Evolutionary conservation across 2,888 invertebrate species (phyloP).

Genomic region (Proisotoma minuta): DNA sequence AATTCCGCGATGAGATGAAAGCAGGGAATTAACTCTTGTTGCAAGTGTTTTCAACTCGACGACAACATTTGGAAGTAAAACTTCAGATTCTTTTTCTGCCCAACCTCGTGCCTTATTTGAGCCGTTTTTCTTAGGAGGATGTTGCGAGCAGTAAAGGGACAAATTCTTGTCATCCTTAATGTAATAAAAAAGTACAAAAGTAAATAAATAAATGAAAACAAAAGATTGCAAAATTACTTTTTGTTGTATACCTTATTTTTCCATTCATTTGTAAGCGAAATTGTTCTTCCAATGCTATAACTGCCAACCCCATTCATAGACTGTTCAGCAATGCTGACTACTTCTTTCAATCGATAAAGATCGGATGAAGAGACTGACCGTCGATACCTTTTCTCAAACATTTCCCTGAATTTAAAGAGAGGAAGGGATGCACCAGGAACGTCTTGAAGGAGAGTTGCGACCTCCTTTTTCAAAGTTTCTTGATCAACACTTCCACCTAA

Average conservation of each 20-base stretch:
- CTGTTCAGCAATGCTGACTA: constrained; percentile 54
- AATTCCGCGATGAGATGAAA: constrained; percentile 70
- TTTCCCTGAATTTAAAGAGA: constrained; percentile 73
- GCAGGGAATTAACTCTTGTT: constrained; percentile 62
- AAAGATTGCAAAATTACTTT: not conserved
- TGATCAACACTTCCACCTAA: constrained; percentile 26
- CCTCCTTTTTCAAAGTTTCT: constrained; percentile 51
- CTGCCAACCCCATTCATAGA: constrained; percentile 17
- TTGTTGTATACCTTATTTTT: constrained; percentile 15
- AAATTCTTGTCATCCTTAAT: constrained; percentile 37
- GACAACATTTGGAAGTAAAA: constrained; percentile 58
- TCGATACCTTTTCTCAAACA: constrained; percentile 75
- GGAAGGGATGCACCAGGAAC: constrained; percentile 71
- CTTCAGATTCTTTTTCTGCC: constrained; percentile 66
- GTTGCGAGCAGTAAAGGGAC: constrained; percentile 33
- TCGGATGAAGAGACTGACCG: constrained; percentile 59
- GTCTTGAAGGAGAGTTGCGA: constrained; percentile 68
- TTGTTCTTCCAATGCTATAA: constrained; percentile 32
- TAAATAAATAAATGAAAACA: not conserved
- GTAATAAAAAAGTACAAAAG: not conserved
- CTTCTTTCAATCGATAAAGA: constrained; percentile 65
- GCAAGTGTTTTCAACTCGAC: constrained; percentile 61
- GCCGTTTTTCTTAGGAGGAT: constrained; percentile 29
- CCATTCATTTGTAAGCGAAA: constrained; percentile 36
- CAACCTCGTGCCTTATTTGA: constrained; percentile 57